Percentiles rank a stretch among this genome's conserved stretches.
These are phyloP conservation scores for Spisula solida DNA, from an alignment of 2,888 invertebrate genomes.

Conservation along the genomic window DNA sequence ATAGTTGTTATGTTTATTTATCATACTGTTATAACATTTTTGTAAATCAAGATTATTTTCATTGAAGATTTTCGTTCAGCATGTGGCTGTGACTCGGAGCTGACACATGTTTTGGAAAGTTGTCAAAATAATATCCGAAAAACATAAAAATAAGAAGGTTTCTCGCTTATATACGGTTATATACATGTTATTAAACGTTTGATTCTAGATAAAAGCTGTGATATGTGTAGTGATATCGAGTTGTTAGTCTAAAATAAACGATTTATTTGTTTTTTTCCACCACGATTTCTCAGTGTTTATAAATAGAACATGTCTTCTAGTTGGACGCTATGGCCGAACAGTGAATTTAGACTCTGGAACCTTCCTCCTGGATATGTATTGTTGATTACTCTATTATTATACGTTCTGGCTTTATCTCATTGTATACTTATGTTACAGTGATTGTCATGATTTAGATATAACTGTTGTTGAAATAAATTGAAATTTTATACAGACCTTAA, in stretches of 20 bases:
- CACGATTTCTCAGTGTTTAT: conserved; percentile 13
- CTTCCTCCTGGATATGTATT: too few species aligned
- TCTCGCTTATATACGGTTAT: background rate
- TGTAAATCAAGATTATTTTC: conserved; percentile 50
- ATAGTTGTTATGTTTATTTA: conserved; percentile 23
- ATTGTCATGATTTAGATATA: background rate
- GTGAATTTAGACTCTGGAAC: background rate
- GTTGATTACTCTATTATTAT: too few species aligned
- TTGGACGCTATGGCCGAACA: background rate
- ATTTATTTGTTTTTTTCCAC: background rate
- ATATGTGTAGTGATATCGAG: background rate
- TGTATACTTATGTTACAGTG: too few species aligned
- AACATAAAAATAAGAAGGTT: background rate
- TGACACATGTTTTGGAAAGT: conserved; percentile 72
- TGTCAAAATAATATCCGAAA: conserved; percentile 56
- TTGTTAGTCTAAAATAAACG: conserved; percentile 6
- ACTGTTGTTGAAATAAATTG: background rate
- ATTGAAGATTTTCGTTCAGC: conserved; percentile 61
- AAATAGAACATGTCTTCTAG: conserved; percentile 13
- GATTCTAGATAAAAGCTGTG: background rate
- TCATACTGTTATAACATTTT: conserved; percentile 13
- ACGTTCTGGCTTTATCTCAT: too few species aligned
- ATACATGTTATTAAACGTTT: background rate
- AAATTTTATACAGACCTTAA: background rate
- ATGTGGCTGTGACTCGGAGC: conserved; percentile 42